A percentile compares a stretch with the other conserved stretches of the same genome.
phyloP scores from a whole-genome alignment of 1,140 invertebrate genomes.

The Dysdera silvatica region DNA sequence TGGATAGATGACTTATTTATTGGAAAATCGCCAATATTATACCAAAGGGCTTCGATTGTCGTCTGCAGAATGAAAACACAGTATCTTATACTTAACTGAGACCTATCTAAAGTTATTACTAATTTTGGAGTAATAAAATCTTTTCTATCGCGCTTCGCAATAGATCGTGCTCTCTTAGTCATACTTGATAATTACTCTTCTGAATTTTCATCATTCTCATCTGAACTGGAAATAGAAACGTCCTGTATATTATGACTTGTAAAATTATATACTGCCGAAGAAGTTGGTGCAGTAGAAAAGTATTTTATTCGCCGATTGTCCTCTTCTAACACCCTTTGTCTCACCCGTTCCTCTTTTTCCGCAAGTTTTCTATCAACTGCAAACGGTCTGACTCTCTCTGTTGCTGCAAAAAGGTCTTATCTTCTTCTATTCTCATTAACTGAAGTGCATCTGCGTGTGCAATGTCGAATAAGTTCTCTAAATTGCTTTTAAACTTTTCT shows the following conservation, averaged over 20 bases:
- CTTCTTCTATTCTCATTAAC: not conserved
- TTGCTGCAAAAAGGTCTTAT: not conserved
- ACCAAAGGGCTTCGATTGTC: not conserved
- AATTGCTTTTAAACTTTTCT: no score
- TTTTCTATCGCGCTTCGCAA: not conserved
- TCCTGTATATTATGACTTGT: not conserved
- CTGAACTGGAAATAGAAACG: no score
- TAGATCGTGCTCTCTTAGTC: not conserved
- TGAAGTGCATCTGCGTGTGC: not conserved
- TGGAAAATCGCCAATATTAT: not conserved
- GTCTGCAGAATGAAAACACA: not conserved
- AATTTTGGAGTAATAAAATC: not conserved
- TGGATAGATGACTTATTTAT: no score
- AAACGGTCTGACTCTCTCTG: not conserved
- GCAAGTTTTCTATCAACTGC: not conserved
- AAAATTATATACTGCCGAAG: not conserved
- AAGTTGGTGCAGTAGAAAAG: not conserved
- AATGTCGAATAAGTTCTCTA: not conserved
- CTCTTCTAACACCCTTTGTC: no score
- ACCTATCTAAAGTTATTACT: not conserved
- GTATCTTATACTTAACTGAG: not conserved
- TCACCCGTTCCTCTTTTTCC: not conserved
- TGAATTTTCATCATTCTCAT: not conserved
- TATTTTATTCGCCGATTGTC: not conserved
- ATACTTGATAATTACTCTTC: not conserved